Base-by-base conservation (phyloP, 2,797 vertebrate genomes). In the Chloroceryle inda region DNA sequence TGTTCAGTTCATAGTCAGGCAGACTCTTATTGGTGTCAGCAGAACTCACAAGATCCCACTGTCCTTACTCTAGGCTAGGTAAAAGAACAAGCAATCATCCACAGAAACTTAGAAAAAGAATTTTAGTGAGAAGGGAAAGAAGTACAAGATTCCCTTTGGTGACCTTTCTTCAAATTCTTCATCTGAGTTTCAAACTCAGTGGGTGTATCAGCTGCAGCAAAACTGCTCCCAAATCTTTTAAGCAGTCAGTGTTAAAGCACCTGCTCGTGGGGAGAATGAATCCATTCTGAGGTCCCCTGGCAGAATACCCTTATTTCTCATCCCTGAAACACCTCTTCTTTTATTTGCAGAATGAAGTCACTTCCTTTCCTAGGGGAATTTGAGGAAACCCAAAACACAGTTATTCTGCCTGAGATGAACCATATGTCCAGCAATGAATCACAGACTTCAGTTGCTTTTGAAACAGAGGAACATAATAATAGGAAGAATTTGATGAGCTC, bases 401-500 rank as follows among this genome's bases (percentile, higher is more conserved):
- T 97, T 91, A 97, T 94, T 91, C 88, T 24, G 33, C 91, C 94
- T 89, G 94, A 88, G 50, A 52, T 80, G 80, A 94, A 92, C 56
- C 61, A 75, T 31, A n/a, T 89, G 50, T 87, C 95, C 89, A 95
- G 91, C 93, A 97, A 86, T 86, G 97, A 97, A 63, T 98, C 98
- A 72, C 71, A 95, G 67, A 96, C 64, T 97, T 97, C 91, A 83
- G 94, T 61, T 97, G 88, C 97, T 96, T 98, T 98, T 85, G 95
- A 98, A 91, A 98, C 97, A 78, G 98, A 99, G 94, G 98, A 97
- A 40, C 98, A 98, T 88, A 98, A 98, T 77, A 97, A 97, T 58
- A 98, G 97, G 98, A 98, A 98, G 84, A 98, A 97, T 79, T 91
- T 97, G 92, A 97, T 96, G 75, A 95, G 80, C 77, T 94, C 82